Evolutionary conservation across 2,113 vertebrate species (phyloP).

Genomic region (Cryptotis parvus): DNA sequence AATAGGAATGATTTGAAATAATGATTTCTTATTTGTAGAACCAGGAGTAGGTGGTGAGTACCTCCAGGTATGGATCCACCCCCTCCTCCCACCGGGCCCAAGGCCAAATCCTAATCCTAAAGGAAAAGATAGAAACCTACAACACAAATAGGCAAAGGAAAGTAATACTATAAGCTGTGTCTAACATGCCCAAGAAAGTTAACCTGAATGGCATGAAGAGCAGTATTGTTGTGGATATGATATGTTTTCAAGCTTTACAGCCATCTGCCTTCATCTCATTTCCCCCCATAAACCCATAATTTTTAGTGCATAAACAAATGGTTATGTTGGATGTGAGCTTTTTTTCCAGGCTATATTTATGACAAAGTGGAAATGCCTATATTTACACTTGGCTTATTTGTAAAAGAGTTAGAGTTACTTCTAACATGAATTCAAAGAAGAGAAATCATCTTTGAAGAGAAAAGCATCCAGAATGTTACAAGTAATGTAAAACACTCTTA

Average conservation of each 20-base stretch:
- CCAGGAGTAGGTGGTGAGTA: too few relatives aligned
- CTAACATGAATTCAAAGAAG: conserved; percentile 16
- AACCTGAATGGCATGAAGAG: background rate
- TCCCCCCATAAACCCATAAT: background rate
- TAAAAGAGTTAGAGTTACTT: conserved; percentile 11
- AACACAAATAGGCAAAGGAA: conserved; percentile 7
- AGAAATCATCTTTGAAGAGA: background rate
- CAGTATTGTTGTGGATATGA: background rate
- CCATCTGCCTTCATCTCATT: background rate
- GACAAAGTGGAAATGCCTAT: background rate
- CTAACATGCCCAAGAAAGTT: background rate
- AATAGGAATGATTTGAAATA: too few relatives aligned
- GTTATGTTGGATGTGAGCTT: background rate
- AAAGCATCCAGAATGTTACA: background rate
- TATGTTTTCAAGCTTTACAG: background rate
- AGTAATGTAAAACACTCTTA: background rate
- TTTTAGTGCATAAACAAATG: background rate
- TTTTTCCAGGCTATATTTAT: conserved; percentile 8
- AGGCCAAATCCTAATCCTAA: background rate
- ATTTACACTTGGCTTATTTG: background rate
- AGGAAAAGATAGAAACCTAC: background rate
- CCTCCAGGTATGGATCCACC: too few relatives aligned
- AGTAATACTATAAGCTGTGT: background rate
- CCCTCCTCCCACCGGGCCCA: too few relatives aligned
- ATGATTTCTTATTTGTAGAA: too few relatives aligned